Percentiles rank a stretch among this genome's conserved stretches.
phyloP scores from a whole-genome alignment of 2,888 invertebrate species.

The Pseudolycoriella hygida region DNA sequence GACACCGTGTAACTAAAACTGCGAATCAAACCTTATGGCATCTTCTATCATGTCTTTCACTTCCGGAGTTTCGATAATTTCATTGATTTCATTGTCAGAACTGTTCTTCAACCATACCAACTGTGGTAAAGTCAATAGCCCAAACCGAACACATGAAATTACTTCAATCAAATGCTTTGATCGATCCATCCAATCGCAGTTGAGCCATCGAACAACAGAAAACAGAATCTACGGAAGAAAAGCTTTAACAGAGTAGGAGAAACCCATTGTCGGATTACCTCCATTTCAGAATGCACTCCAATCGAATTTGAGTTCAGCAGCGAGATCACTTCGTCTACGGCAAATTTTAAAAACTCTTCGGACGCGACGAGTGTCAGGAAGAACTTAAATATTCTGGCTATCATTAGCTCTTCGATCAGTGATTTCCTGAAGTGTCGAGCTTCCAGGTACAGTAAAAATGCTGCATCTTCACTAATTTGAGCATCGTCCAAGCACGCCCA shows the following conservation, averaged over 20 bases:
- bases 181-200: constrained; percentile 48
- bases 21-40: constrained; percentile 61
- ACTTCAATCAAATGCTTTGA: constrained; percentile 38
- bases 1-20: too few species aligned
- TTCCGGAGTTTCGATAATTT: constrained; percentile 44
- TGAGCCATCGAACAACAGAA: constrained; percentile 65
- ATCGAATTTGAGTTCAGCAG: constrained; percentile 55
- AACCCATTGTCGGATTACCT: constrained; percentile 16
- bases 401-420: constrained; percentile 16
- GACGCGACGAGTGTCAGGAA: constrained; percentile 60
- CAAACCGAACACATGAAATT: constrained; percentile 56
- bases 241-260: too few species aligned
- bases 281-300: constrained; percentile 47
- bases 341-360: constrained; percentile 49
- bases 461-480: constrained; percentile 51
- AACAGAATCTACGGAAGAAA: constrained; percentile 60
- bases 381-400: constrained; percentile 55
- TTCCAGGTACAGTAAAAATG: constrained; percentile 47
- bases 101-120: constrained; percentile 60
- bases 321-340: constrained; percentile 44
- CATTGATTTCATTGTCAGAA: constrained; percentile 53
- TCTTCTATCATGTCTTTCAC: constrained; percentile 65
- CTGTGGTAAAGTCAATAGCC: constrained; percentile 63
- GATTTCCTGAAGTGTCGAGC: constrained; percentile 32
- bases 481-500: constrained; percentile 57